phyloP scores from a whole-genome alignment of 1,140 invertebrate species.

The Listronotus bonariensis region DNA sequence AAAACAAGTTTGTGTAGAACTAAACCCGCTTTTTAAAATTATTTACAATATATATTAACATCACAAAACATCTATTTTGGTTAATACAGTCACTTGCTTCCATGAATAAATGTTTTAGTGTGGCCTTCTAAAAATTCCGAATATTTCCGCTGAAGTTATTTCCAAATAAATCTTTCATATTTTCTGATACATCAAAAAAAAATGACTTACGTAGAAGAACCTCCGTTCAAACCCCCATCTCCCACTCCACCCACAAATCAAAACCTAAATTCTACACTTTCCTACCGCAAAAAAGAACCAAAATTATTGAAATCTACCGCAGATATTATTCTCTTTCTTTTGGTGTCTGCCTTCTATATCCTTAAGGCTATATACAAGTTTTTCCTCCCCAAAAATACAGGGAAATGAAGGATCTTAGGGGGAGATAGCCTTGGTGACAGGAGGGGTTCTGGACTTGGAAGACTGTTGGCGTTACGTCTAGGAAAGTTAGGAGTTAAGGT shows the following conservation, averaged over 20 bases:
- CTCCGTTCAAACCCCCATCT: slow-evolving; percentile 19
- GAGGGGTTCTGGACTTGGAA: slow-evolving; percentile 86
- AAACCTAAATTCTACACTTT: background rate
- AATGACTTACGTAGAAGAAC: slow-evolving; percentile 31
- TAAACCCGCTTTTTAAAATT: no score
- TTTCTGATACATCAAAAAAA: background rate
- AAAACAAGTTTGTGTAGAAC: no score
- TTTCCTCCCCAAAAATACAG: slow-evolving; percentile 57
- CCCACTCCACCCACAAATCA: slow-evolving; percentile 7
- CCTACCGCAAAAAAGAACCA: slow-evolving; percentile 14
- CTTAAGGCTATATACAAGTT: slow-evolving; percentile 52
- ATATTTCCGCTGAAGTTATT: no score
- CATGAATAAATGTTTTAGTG: no score
- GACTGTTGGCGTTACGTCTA: slow-evolving; percentile 78
- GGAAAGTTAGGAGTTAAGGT: slow-evolving; percentile 78
- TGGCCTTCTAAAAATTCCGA: no score
- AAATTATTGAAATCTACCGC: slow-evolving; percentile 59
- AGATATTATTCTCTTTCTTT: slow-evolving; percentile 66
- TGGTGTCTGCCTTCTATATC: slow-evolving; percentile 60
- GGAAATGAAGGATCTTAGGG: slow-evolving; percentile 67
- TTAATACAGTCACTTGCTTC: no score
- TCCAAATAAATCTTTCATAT: no score
- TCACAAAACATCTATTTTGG: no score
- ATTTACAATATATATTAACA: no score
- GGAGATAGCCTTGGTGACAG: slow-evolving; percentile 84